Conservation (phyloP, 92 coral and sea anemone genomes). For the Paramuricea clavata region DNA sequence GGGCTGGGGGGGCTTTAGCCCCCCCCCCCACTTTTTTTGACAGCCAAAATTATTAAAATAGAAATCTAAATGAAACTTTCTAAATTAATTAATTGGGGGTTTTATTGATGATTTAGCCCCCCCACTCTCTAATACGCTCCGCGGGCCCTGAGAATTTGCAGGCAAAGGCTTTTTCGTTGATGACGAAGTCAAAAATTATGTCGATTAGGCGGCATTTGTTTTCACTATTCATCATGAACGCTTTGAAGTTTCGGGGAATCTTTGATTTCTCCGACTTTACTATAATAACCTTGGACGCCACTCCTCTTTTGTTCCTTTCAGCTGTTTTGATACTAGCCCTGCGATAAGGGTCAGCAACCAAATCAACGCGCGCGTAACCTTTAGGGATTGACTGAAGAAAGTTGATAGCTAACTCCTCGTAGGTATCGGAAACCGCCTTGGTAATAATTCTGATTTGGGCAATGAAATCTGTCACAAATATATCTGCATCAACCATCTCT, state of each 20-base stretch:
- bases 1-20: too few relatives aligned
- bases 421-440: constrained; percentile 4
- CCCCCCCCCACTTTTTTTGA: too few relatives aligned
- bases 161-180: too few relatives aligned
- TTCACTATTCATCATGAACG: constrained; percentile 16
- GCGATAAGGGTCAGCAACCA: constrained; percentile 8
- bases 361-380: neutral
- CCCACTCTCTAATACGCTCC: too few relatives aligned
- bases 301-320: constrained; percentile 16
- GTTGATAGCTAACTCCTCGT: neutral
- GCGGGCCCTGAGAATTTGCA: too few relatives aligned
- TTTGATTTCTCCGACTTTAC: constrained; percentile 1
- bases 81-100: too few relatives aligned
- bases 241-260: constrained; percentile 11
- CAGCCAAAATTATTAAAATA: too few relatives aligned
- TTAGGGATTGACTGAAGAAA: constrained; percentile 8
- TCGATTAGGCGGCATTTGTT: constrained; percentile 9
- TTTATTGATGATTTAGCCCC: too few relatives aligned
- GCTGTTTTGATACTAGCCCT: constrained; percentile 1
- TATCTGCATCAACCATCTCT: neutral
- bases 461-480: neutral
- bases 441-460: constrained; percentile 8
- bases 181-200: constrained; percentile 18
- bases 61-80: too few relatives aligned
- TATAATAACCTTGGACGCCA: constrained; percentile 9